These are phyloP conservation scores for Nasonovia ribisnigri DNA, from an alignment of 2,888 invertebrate genomes.

Conservation along the genomic window DNA sequence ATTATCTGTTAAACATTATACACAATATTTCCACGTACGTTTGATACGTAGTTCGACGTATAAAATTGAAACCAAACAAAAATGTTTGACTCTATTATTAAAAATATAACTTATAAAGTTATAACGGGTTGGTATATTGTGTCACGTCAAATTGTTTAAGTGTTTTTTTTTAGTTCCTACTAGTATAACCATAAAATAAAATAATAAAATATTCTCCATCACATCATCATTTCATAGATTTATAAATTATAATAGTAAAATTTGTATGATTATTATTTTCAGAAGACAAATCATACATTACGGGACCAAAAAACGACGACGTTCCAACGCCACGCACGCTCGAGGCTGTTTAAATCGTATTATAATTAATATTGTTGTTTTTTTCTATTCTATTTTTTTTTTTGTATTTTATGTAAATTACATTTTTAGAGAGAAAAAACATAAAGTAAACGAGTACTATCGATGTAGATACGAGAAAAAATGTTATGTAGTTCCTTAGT, in stretches of 20 bases:
- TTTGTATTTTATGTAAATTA: conserved; percentile 33
- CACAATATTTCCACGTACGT: no score
- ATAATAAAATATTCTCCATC: neutral
- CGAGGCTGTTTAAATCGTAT: conserved; percentile 50
- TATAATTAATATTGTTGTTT: conserved; percentile 28
- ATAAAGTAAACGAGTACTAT: conserved; percentile 25
- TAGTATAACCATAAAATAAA: no score
- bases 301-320: conserved; percentile 58
- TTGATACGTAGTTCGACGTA: no score
- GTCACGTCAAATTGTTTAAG: no score
- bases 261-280: neutral
- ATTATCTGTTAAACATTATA: no score
- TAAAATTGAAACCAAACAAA: no score
- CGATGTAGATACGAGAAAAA: conserved; percentile 39
- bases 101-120: no score
- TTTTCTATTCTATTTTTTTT: neutral
- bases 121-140: no score
- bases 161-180: no score
- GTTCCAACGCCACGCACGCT: conserved; percentile 36
- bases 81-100: no score
- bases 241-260: neutral
- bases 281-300: conserved; percentile 44
- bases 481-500: conserved; percentile 62
- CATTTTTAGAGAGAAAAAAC: conserved; percentile 17
- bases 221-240: no score